Base-by-base conservation (phyloP, 2,113 vertebrate genomes). In the Notiomystis cincta region DNA sequence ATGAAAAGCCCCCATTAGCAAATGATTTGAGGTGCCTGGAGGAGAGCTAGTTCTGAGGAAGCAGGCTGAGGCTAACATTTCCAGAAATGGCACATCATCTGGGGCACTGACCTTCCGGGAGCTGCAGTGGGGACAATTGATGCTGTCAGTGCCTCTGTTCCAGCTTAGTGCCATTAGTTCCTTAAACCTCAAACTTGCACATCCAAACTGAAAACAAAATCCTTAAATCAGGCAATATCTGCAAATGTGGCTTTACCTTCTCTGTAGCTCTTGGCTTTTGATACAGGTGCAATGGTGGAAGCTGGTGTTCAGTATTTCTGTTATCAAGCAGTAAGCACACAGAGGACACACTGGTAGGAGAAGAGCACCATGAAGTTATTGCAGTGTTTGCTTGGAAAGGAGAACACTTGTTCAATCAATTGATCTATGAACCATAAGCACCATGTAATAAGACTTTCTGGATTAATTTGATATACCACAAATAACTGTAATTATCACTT, bases 341-440 rank as follows among this genome's bases (percentile, higher is more conserved):
- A 21, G 7, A 57, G 31, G 31, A 27, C 33, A 9, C 0, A 0
- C 18, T 67, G 23, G 28, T 20, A 61, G 48, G 35, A 81, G 71
- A 65, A 61, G 28, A 23, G 38, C 21, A 22, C 21, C 18, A 16
- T 60, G 57, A 84, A 83, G 33, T 70, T 90, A 24, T 20, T 57
- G 23, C 45, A 57, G 6, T 23, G 27, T 66, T 90, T 77, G 45
- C 70, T 90, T 85, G 82, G 44, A 82, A 79, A 69, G 40, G 20
- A 70, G 30, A 30, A 7, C 65, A 69, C 7, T 53, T 72, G 14
- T 71, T 89, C 60, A 71, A 47, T 82, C 65, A 91, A 42, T 33
- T 25, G 14, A 17, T 71, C 48, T 84, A 10, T 62, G 65, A 84
- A 60, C 31, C 31, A 60, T n/a, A 84, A 87, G 27, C 24, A 14